Percentiles rank a stretch among this genome's conserved stretches.
Conservation (phyloP, 2,888 invertebrate species). For the Amaurobius ferox region DNA sequence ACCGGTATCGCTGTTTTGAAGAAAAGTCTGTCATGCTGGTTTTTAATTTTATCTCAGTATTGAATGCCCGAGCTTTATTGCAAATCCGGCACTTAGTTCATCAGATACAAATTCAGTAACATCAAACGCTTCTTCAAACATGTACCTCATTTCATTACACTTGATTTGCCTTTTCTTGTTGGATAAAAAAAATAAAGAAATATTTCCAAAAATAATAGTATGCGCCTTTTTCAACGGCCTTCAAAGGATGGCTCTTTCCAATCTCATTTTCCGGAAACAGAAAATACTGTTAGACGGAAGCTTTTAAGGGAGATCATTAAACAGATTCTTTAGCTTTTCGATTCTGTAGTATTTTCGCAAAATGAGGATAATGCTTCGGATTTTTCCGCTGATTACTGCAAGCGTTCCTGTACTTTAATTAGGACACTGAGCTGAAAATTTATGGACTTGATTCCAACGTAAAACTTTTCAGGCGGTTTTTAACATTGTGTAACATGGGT, state of each 20-base stretch:
- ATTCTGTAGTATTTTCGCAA: neutral
- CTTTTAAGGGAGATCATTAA: constrained; percentile 15
- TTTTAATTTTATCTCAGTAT: too few relatives aligned
- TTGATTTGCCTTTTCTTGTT: too few relatives aligned
- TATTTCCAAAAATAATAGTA: neutral
- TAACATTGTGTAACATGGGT: too few relatives aligned
- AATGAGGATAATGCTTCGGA: neutral
- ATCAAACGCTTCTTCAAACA: neutral
- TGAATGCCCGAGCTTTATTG: too few relatives aligned
- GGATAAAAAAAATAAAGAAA: too few relatives aligned
- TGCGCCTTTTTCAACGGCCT: neutral
- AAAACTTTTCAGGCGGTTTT: neutral
- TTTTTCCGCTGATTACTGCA: constrained; percentile 4
- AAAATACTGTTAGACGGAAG: neutral
- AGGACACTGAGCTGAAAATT: constrained; percentile 1
- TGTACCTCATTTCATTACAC: neutral
- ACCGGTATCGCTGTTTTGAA: too few relatives aligned
- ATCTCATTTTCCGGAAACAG: too few relatives aligned
- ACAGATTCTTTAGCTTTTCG: constrained; percentile 9
- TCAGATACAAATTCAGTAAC: too few relatives aligned
- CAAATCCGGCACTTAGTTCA: too few relatives aligned
- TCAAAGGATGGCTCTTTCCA: too few relatives aligned
- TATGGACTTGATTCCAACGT: constrained; percentile 3
- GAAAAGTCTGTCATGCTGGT: too few relatives aligned
- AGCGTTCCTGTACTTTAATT: constrained; percentile 2